Percentiles rank a stretch among this genome's conserved stretches.
Conservation (phyloP, 2,113 vertebrate species). For the Accipiter virgatus region DNA sequence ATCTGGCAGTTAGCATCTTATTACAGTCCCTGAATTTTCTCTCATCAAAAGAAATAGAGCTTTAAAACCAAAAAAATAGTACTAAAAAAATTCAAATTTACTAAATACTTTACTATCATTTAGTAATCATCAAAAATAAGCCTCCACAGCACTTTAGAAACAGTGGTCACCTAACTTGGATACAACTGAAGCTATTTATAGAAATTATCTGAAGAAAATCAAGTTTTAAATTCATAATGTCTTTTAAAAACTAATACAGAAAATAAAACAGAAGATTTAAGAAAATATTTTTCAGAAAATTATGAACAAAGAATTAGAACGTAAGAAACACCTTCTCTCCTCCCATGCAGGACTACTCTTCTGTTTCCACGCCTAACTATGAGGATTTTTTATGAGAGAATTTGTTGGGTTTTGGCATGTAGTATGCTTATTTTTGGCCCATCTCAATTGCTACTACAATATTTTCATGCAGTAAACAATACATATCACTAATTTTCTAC, state of each 20-base stretch:
- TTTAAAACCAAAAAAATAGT: neutral
- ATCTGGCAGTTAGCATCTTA: neutral
- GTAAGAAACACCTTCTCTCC: neutral
- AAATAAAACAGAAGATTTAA: neutral
- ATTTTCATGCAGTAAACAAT: neutral
- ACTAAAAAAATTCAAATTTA: too few species aligned
- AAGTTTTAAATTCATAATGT: neutral
- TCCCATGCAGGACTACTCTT: neutral
- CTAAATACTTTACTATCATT: neutral
- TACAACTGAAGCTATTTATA: neutral
- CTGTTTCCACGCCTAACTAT: neutral
- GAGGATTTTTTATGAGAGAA: neutral
- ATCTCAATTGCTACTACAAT: neutral
- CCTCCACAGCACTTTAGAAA: neutral
- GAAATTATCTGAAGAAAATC: neutral
- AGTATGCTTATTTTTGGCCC: neutral
- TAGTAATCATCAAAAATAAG: neutral
- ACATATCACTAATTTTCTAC: neutral
- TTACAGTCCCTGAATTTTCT: neutral
- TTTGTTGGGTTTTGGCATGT: neutral
- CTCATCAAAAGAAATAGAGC: neutral
- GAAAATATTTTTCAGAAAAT: neutral
- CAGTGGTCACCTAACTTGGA: neutral
- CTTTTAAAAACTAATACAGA: neutral
- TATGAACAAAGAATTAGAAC: neutral